These are phyloP conservation scores for Elysia crispata DNA, from an alignment of 2,888 invertebrate species.

Conservation along the genomic window DNA sequence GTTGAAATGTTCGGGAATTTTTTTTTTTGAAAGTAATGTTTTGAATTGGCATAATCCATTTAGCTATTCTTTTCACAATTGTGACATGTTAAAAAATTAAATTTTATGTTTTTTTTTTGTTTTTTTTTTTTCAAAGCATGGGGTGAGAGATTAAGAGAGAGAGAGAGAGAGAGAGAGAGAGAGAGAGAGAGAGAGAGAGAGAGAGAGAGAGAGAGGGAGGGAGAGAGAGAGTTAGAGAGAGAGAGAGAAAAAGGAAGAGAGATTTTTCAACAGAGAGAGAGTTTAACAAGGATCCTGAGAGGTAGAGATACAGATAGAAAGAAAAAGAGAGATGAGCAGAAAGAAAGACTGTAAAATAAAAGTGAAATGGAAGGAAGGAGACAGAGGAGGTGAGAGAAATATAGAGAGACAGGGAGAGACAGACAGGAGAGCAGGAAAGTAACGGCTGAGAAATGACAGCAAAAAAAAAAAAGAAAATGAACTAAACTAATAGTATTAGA, in stretches of 20 bases:
- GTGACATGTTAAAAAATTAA: too few relatives aligned
- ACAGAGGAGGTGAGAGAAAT: not conserved
- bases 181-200: not conserved
- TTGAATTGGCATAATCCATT: too few relatives aligned
- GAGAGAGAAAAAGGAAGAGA: too few relatives aligned
- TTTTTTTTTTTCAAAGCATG: not conserved
- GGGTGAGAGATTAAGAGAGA: not conserved
- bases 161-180: slow-evolving; percentile 37
- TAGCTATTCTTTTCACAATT: too few relatives aligned
- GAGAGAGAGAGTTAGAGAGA: not conserved
- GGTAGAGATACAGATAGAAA: slow-evolving; percentile 1
- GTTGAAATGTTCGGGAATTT: too few relatives aligned
- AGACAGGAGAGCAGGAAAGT: not conserved
- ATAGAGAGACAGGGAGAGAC: not conserved
- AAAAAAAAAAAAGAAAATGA: too few relatives aligned
- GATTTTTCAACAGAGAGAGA: too few relatives aligned
- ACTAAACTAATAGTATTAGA: too few relatives aligned
- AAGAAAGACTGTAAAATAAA: too few relatives aligned
- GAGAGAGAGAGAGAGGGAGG: slow-evolving; percentile 10
- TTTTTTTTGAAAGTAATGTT: too few relatives aligned
- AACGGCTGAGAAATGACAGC: not conserved
- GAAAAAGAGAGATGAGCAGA: not conserved
- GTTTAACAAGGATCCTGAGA: slow-evolving; percentile 1
- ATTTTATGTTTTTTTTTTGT: too few relatives aligned
- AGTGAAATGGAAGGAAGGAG: too few relatives aligned